Conservation (phyloP, 2,888 invertebrate genomes). For the Oligia fasciuncula region DNA sequence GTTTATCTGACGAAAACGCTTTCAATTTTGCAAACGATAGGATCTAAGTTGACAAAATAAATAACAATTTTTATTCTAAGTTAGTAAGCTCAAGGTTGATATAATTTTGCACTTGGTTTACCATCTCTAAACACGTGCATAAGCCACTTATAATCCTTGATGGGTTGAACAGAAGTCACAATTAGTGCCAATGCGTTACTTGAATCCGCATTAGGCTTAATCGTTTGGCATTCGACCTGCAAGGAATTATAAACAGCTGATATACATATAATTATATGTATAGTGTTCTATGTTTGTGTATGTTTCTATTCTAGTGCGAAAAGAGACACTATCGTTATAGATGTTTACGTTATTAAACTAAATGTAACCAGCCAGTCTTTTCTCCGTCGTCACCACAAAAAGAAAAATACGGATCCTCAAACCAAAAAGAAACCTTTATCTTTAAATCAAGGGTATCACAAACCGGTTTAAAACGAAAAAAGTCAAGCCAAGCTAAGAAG, state of each 20-base stretch:
- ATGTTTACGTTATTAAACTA: not conserved
- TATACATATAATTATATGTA: not conserved
- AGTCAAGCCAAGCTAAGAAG: slow-evolving; percentile 71
- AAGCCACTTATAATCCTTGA: slow-evolving; percentile 33
- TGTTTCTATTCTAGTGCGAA: slow-evolving; percentile 16
- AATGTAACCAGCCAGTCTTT: not conserved
- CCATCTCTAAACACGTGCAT: slow-evolving; percentile 19
- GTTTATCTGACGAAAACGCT: slow-evolving; percentile 55
- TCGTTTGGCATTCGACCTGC: slow-evolving; percentile 58
- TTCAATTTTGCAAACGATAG: slow-evolving; percentile 41
- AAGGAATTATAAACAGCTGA: slow-evolving; percentile 48
- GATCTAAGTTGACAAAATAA: slow-evolving; percentile 18
- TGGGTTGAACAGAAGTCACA: slow-evolving; percentile 48
- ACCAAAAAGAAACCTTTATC: slow-evolving; percentile 49
- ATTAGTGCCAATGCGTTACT: slow-evolving; percentile 56
- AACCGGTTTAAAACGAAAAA: slow-evolving; percentile 65
- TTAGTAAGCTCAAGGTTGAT: not conserved
- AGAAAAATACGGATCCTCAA: slow-evolving; percentile 9
- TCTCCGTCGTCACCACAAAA: slow-evolving; percentile 21
- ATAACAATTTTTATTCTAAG: slow-evolving; percentile 2
- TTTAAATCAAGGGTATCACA: slow-evolving; percentile 59
- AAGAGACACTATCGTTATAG: not conserved
- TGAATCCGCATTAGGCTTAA: slow-evolving; percentile 52
- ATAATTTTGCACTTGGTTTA: not conserved
- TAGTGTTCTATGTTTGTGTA: slow-evolving; percentile 8